Evolutionary conservation across 1,140 invertebrate genomes (phyloP).

Genomic region (Magallana ariakensis): DNA sequence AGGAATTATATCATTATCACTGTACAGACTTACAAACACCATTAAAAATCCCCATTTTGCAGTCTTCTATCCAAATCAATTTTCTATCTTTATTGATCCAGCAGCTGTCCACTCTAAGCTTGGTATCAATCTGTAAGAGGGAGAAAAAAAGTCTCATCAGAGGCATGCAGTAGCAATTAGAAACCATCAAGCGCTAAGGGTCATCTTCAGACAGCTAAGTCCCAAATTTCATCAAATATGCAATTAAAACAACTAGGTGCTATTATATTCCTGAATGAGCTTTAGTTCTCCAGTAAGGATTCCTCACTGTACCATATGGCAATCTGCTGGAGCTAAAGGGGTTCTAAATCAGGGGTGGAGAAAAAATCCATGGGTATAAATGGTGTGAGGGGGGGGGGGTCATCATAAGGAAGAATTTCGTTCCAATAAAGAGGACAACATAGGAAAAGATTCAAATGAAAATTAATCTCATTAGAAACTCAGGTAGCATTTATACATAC

Average conservation of each 20-base stretch:
- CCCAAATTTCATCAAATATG: conserved; percentile 20
- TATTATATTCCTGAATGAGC: not conserved
- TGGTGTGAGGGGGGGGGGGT: too few relatives aligned
- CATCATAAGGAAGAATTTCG: too few relatives aligned
- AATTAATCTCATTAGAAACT: too few relatives aligned
- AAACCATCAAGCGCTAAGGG: conserved; percentile 1
- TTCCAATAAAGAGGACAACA: too few relatives aligned
- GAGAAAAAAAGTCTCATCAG: conserved; percentile 3
- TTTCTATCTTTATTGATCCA: conserved; percentile 2
- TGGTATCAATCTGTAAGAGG: not conserved
- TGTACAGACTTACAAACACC: conserved; percentile 33
- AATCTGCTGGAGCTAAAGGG: too few relatives aligned
- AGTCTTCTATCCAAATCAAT: conserved; percentile 28
- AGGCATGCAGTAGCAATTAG: conserved; percentile 1
- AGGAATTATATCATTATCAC: conserved; percentile 37
- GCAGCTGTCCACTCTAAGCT: conserved; percentile 34
- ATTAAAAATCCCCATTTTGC: conserved; percentile 36
- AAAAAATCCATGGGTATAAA: too few relatives aligned
- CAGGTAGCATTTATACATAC: too few relatives aligned
- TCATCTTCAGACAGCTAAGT: not conserved
- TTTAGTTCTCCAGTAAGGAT: too few relatives aligned
- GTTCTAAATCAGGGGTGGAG: too few relatives aligned
- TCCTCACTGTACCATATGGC: too few relatives aligned
- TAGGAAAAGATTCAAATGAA: too few relatives aligned
- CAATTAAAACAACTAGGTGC: not conserved